Evolutionary conservation across 1,140 invertebrate species (phyloP), one percentile per base, ranked within the genome.

Genomic region (Nymphalis io): DNA sequence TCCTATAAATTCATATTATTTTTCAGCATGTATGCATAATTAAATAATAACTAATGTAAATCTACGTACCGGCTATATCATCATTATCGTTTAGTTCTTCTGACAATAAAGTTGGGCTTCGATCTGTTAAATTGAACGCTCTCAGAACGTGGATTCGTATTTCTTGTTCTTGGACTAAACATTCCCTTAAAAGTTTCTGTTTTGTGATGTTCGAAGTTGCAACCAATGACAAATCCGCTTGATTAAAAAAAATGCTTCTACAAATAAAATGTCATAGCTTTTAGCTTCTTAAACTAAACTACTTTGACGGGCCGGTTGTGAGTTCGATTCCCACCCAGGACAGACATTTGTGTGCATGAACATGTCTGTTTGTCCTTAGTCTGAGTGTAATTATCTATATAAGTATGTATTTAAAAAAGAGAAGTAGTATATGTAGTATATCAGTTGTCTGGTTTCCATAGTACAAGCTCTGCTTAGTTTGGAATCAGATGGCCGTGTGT

Each of bases 51-150:
- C 27, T 33, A 40, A 51, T 13, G 15, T 46, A 2, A 40, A 13
- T 46, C 18, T n/a, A 21, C n/a, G 63, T 74, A 86, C 87, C 89
- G 46, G 85, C 87, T 58, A 91, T 84, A 59, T 73, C 69, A 8
- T 80, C 80, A 27, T 78, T 69, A 6, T 79, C 75, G 51, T 81
- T 75, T 13, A 79, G 63, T 11, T 79, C 76, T 23, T 87, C 82
- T 6, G 72, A 61, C 15, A 82, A 20, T 6, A 77, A 39, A 23
- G 53, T 55, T 0, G 71, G 4, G 42, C 68, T 81, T 48, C 87
- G 78, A 16, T 89, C 82, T 8, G 78, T 74, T n/a, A 91, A 70
- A 70, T 89, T 89, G 39, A 82, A 83, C 20, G 87, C 89, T 76
- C 81, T 76, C 4, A 83, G 21, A 0, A 88, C 76, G 3, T 82